A percentile compares a stretch with the other conserved stretches of the same genome.
Evolutionary conservation across 2,888 invertebrate species (phyloP).

Genomic region (Ditula angustiorana): DNA sequence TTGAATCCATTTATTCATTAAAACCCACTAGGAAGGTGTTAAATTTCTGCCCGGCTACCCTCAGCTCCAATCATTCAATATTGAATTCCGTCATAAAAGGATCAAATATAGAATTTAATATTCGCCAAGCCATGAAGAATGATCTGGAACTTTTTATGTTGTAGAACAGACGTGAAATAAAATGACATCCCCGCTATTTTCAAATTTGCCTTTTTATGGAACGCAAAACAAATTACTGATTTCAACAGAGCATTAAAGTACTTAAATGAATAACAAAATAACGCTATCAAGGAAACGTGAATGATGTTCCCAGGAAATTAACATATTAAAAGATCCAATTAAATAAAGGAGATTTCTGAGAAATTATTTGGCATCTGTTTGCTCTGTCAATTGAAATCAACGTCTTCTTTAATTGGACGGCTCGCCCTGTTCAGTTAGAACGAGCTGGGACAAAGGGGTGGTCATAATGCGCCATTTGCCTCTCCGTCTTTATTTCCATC

Average conservation of each 20-base stretch:
- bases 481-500: neutral
- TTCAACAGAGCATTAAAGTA: neutral
- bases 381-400: constrained; percentile 18
- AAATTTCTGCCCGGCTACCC: neutral
- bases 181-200: neutral
- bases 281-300: neutral
- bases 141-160: neutral
- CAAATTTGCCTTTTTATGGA: neutral
- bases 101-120: neutral
- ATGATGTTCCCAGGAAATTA: neutral
- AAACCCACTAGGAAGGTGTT: neutral
- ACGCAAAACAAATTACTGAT: neutral
- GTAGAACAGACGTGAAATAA: neutral
- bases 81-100: neutral
- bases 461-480: constrained; percentile 18
- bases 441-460: constrained; percentile 10
- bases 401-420: constrained; percentile 23
- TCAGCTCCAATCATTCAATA: neutral
- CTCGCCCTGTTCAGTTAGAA: constrained; percentile 3
- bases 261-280: constrained; percentile 3
- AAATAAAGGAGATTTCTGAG: constrained; percentile 6
- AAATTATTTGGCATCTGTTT: constrained; percentile 19
- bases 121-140: neutral
- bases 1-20: neutral
- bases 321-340: constrained; percentile 15